Evolutionary conservation across 2,888 invertebrate genomes (phyloP), one percentile per base, ranked within the genome.

Genomic region (Lobophora halterata): DNA sequence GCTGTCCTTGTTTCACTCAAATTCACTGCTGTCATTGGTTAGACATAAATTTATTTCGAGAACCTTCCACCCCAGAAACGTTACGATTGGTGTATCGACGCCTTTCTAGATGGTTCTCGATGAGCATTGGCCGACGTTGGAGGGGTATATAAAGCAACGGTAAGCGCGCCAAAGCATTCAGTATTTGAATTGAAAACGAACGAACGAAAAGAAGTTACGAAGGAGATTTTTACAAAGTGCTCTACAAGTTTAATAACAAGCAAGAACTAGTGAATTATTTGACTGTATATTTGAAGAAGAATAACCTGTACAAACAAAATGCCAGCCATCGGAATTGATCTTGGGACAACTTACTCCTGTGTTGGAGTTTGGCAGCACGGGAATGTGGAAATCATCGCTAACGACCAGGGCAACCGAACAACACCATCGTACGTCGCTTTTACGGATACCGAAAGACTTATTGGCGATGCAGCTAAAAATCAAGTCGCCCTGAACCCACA

Each of bases 361-460:
- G 94, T 95, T 26, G 95, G 94, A 58, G 94, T 95, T n/a, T 95
- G 93, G 90, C 93, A 94, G 68, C 91, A 94, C 65, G 93, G 92
- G 41, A 92, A 93, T 72, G 93, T 94, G 45, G 93, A 94, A 71
- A 94, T 94, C 69, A 95, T 96, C 67, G 94, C 96, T 39, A 96
- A 96, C 70, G 95, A 95, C 71, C 95, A 95, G 79, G 96, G 95
- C 47, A 96, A 96, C 76, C 87, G 95, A 31, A 95, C 95, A 5
- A 96, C 95, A 29, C 95, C 96, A 26, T 94, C 94, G 49, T 96
- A 95, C 78, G 95, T 96, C 29, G 95, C 95, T 3, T 96, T 96
- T 73, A 95, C 94, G 11, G 95, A 96, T 55, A 92, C 91, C 2
- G 95, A 96, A 75, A 88, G 95, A 28, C 87, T 96, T 18, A 94